phyloP scores from a whole-genome alignment of 2,888 invertebrate species.

The Macaria notata region DNA sequence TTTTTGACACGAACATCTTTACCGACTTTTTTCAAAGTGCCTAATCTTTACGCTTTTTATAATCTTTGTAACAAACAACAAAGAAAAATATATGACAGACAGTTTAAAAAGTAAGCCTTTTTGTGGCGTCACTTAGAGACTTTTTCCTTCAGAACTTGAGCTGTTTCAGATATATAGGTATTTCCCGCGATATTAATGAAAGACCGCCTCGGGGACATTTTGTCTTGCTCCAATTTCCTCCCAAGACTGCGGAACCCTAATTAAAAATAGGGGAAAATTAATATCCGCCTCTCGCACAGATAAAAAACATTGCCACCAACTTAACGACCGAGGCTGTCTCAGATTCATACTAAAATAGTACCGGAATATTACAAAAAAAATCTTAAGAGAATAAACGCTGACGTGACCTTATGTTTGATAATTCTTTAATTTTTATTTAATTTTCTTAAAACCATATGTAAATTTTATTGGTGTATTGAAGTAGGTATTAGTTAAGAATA shows the following conservation, averaged over 20 bases:
- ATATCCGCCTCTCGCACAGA: conserved; percentile 32
- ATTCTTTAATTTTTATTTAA: too few species aligned
- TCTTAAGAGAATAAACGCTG: too few species aligned
- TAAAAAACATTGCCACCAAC: not conserved
- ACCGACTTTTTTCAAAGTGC: too few species aligned
- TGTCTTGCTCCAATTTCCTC: conserved; percentile 49
- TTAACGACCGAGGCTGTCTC: not conserved
- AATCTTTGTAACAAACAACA: conserved; percentile 7
- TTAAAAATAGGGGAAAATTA: conserved; percentile 47
- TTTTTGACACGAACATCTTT: too few species aligned
- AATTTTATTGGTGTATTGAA: too few species aligned
- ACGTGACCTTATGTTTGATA: too few species aligned
- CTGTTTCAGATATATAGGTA: conserved; percentile 5
- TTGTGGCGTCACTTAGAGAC: not conserved
- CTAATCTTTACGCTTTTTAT: not conserved
- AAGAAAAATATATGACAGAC: conserved; percentile 8
- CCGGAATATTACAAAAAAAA: too few species aligned
- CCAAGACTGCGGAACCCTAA: conserved; percentile 37
- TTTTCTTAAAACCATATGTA: too few species aligned
- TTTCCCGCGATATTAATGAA: conserved; percentile 13
- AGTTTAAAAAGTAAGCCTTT: conserved; percentile 3
- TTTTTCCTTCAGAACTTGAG: conserved; percentile 11
- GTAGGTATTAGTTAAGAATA: too few species aligned
- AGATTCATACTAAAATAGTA: not conserved
- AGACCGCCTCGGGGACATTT: conserved; percentile 33